A percentile compares a stretch with the other conserved stretches of the same genome.
phyloP scores from a whole-genome alignment of 2,888 invertebrate species.

The Holacanthella duospinosa region DNA sequence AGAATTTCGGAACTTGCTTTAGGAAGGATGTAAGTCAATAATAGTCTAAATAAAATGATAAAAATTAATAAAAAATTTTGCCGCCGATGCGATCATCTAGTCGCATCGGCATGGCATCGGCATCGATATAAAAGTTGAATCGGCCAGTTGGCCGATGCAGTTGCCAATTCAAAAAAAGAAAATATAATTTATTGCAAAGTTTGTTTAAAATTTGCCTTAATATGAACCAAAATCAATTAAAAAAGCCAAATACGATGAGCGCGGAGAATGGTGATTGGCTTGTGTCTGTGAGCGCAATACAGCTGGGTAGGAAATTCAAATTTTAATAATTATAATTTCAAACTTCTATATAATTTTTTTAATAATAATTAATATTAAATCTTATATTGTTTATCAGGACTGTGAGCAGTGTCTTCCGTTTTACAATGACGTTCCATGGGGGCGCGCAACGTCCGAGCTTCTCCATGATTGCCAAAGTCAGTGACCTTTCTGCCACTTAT shows the following conservation, averaged over 20 bases:
- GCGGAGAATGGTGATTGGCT: constrained; percentile 44
- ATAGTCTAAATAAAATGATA: too few species aligned
- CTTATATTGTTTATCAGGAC: too few species aligned
- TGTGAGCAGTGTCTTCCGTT: constrained; percentile 87
- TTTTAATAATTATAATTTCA: not conserved
- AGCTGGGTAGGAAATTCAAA: constrained; percentile 50
- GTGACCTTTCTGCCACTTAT: too few species aligned
- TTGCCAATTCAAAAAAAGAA: too few species aligned
- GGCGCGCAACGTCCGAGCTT: constrained; percentile 73
- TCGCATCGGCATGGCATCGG: too few species aligned
- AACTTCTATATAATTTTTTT: constrained; percentile 37
- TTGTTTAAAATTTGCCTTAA: too few species aligned
- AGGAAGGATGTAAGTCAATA: constrained; percentile 49
- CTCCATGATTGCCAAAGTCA: constrained; percentile 90
- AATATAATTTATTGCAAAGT: too few species aligned
- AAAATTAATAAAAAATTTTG: not conserved
- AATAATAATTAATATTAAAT: too few species aligned
- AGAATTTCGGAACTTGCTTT: constrained; percentile 59
- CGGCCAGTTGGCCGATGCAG: too few species aligned
- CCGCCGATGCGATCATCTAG: not conserved
- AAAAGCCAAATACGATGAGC: constrained; percentile 41
- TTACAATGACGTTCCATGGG: constrained; percentile 95
- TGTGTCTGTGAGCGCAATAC: constrained; percentile 93
- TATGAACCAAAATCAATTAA: too few species aligned
- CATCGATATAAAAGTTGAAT: too few species aligned